Percentiles rank a stretch among this genome's conserved stretches.
These are phyloP conservation scores for Pionites leucogaster DNA, from an alignment of 2,113 vertebrate species.

Conservation along the genomic window DNA sequence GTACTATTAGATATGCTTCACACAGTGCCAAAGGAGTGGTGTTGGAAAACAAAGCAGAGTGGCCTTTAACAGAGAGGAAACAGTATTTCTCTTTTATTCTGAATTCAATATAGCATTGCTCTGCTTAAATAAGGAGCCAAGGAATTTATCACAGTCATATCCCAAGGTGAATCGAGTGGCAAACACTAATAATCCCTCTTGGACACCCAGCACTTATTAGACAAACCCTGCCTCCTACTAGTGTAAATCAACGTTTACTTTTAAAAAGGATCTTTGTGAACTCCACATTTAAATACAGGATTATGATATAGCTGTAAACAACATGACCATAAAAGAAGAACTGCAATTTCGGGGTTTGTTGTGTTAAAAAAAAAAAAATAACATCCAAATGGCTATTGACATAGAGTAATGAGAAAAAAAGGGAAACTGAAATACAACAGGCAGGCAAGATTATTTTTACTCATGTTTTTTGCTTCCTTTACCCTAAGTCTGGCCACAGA, in stretches of 20 bases:
- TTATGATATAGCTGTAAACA: neutral
- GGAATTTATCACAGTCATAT: slow-evolving; percentile 67
- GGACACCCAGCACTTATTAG: slow-evolving; percentile 70
- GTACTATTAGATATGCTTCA: neutral
- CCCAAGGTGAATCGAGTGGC: slow-evolving; percentile 70
- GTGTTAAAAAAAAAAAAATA: neutral
- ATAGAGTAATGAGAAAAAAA: neutral
- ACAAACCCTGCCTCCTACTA: slow-evolving; percentile 67
- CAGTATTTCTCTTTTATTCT: neutral
- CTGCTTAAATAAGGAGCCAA: slow-evolving; percentile 60
- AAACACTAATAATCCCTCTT: slow-evolving; percentile 75
- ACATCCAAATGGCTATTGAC: neutral
- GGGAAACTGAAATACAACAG: neutral
- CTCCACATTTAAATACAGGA: neutral
- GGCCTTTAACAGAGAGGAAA: neutral
- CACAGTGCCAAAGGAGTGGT: accelerated
- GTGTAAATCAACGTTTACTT: slow-evolving; percentile 48
- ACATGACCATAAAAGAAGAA: neutral
- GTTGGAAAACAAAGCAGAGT: neutral
- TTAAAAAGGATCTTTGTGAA: slow-evolving; percentile 33
- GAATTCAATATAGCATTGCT: slow-evolving; percentile 21
- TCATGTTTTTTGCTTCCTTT: neutral
- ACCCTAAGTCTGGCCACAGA: neutral
- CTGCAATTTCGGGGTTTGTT: neutral
- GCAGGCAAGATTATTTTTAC: neutral